Conservation (phyloP, 2,888 invertebrate species). For the Desoria tigrina region DNA sequence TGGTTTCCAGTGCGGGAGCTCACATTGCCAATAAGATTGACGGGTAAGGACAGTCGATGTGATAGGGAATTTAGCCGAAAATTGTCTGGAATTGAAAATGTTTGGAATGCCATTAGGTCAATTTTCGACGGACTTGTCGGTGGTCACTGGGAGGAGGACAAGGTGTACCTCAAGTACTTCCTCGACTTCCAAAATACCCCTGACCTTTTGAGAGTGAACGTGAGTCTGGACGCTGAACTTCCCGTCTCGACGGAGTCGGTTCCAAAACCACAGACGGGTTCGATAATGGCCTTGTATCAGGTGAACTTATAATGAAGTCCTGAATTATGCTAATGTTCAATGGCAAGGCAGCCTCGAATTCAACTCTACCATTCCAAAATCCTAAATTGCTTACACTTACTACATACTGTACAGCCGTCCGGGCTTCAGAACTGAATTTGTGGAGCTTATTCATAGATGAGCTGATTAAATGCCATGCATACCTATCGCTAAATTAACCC, state of each 20-base stretch:
- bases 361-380: too few relatives aligned
- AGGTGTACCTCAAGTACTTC: constrained; percentile 36
- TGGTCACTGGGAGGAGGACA: constrained; percentile 44
- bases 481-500: too few relatives aligned
- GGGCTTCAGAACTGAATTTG: too few relatives aligned
- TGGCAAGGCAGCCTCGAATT: too few relatives aligned
- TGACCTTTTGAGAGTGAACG: constrained; percentile 32
- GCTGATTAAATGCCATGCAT: too few relatives aligned
- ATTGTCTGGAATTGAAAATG: not conserved
- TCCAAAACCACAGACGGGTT: constrained; percentile 32
- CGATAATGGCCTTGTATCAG: constrained; percentile 30
- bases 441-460: too few relatives aligned
- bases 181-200: constrained; percentile 26
- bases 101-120: constrained; percentile 33
- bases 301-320: constrained; percentile 17
- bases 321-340: not conserved
- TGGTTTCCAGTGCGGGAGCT: constrained; percentile 29
- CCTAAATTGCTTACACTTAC: too few relatives aligned
- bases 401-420: too few relatives aligned
- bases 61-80: not conserved
- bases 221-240: constrained; percentile 31
- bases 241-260: constrained; percentile 40
- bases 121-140: constrained; percentile 35
- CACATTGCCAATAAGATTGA: constrained; percentile 28
- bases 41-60: too few relatives aligned